phyloP scores from a whole-genome alignment of 2,797 vertebrate species.

The Margarornis squamiger region DNA sequence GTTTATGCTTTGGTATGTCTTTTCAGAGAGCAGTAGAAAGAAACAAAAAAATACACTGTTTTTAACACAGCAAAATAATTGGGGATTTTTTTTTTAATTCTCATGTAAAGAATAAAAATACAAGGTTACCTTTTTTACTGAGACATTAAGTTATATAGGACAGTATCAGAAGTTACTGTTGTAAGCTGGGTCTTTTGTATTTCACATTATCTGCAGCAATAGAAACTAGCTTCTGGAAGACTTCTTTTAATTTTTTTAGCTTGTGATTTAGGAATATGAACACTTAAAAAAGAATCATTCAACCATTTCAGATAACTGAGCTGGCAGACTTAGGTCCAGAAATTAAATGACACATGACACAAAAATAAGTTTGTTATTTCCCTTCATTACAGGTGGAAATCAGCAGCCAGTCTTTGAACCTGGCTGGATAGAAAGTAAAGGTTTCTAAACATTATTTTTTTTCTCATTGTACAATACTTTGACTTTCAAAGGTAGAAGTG shows the following conservation, averaged over 20 bases:
- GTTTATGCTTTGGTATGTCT: not conserved
- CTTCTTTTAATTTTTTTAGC: not conserved
- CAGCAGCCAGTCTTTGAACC: not conserved
- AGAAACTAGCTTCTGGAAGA: not conserved
- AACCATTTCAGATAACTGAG: not conserved
- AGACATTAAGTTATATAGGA: not conserved
- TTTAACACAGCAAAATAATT: not conserved
- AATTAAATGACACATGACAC: not conserved
- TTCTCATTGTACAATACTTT: not conserved
- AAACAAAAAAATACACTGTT: not conserved
- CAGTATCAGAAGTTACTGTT: not conserved
- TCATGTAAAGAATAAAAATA: not conserved
- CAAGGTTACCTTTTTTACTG: not conserved
- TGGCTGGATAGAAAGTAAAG: not conserved
- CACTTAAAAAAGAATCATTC: not conserved
- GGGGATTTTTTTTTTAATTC: not conserved
- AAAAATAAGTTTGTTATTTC: not conserved
- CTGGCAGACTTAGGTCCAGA: not conserved
- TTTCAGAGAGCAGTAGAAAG: not conserved
- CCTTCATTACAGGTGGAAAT: not conserved
- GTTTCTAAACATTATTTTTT: not conserved
- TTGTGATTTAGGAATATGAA: not conserved
- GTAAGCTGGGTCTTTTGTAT: not conserved
- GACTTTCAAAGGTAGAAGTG: not conserved
- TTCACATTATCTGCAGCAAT: not conserved